Conservation (phyloP, 2,888 invertebrate species). For the Netelia virgata region DNA sequence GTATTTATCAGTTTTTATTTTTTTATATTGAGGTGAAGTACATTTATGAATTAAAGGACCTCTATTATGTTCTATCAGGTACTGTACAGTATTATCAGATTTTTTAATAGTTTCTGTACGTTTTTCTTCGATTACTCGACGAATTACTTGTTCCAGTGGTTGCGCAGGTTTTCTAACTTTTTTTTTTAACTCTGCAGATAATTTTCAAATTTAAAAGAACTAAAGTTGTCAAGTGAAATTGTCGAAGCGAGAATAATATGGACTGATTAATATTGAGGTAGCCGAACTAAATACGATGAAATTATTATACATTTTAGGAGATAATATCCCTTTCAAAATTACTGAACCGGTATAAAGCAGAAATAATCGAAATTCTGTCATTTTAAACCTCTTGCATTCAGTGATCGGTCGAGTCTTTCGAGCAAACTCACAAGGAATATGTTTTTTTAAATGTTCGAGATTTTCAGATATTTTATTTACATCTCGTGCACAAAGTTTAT, state of each 20-base stretch:
- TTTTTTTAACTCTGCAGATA: slow-evolving; percentile 48
- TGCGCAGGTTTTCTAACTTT: slow-evolving; percentile 6
- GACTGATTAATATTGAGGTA: slow-evolving; percentile 64
- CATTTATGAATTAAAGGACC: slow-evolving; percentile 57
- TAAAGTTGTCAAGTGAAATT: slow-evolving; percentile 73
- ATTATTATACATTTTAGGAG: background rate
- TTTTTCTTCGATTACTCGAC: background rate
- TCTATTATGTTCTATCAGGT: slow-evolving; percentile 49
- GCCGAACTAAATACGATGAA: slow-evolving; percentile 67
- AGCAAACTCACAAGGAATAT: too few relatives aligned
- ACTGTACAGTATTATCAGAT: slow-evolving; percentile 15
- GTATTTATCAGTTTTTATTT: slow-evolving; percentile 16
- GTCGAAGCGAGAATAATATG: too few relatives aligned
- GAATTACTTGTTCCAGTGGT: slow-evolving; percentile 16
- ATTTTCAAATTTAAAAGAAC: slow-evolving; percentile 78
- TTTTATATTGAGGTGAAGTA: slow-evolving; percentile 61
- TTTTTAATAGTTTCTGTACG: too few relatives aligned
- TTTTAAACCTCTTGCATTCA: slow-evolving; percentile 22
- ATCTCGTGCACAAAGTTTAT: too few relatives aligned
- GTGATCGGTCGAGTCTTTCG: too few relatives aligned
- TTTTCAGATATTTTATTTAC: too few relatives aligned
- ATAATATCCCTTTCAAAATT: slow-evolving; percentile 64
- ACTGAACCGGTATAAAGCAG: slow-evolving; percentile 61
- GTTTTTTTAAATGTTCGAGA: too few relatives aligned
- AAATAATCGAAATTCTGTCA: slow-evolving; percentile 69